A percentile compares a stretch with the other conserved stretches of the same genome.
Conservation (phyloP, 2,797 vertebrate species). For the Pangasius larnaudii region DNA sequence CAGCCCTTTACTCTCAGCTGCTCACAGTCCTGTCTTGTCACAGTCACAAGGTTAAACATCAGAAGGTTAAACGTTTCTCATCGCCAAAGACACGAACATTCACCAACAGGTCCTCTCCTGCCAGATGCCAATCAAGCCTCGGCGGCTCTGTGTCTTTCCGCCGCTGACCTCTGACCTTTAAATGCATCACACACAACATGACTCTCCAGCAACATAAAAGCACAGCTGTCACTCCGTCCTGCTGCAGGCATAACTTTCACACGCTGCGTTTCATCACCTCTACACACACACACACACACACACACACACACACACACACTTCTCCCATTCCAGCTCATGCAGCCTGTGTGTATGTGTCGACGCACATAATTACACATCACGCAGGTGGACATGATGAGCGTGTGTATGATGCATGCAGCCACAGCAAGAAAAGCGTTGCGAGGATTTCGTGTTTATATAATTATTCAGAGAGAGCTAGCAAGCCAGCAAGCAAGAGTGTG, state of each 20-base stretch:
- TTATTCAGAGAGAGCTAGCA: neutral
- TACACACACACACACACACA: slow-evolving; percentile 13
- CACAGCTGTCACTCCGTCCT: slow-evolving; percentile 14
- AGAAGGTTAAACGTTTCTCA: neutral
- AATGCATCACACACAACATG: slow-evolving; percentile 15
- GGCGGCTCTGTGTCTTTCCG: slow-evolving; percentile 13
- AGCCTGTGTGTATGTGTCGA: neutral
- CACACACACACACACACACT: slow-evolving; percentile 19
- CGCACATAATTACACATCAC: slow-evolving; percentile 4
- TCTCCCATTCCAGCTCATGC: slow-evolving; percentile 6
- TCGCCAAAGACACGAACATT: neutral
- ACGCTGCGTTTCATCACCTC: slow-evolving; percentile 5
- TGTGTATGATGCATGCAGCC: slow-evolving; percentile 14
- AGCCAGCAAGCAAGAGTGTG: neutral
- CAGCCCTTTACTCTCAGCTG: neutral
- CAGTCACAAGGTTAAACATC: neutral
- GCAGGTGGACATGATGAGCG: neutral
- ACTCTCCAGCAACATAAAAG: slow-evolving; percentile 23
- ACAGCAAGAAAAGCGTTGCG: neutral
- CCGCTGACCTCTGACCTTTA: slow-evolving; percentile 45
- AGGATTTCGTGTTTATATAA: neutral
- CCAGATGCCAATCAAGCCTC: slow-evolving; percentile 1
- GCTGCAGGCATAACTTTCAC: neutral
- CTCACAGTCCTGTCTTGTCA: neutral
- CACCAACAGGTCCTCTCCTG: slow-evolving; percentile 26